phyloP scores from a whole-genome alignment of 2,113 vertebrate genomes.

The Petaurus breviceps region DNA sequence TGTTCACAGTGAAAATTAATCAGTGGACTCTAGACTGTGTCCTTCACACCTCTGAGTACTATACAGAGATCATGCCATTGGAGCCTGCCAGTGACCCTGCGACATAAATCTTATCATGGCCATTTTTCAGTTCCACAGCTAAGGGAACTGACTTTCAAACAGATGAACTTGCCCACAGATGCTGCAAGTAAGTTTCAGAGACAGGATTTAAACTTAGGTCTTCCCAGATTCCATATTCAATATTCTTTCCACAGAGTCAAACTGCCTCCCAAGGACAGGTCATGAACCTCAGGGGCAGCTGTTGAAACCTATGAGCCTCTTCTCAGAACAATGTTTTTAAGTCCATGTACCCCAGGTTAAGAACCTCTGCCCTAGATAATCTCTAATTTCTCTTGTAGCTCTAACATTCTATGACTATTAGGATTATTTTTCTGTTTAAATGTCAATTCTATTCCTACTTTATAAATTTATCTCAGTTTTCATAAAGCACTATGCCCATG shows the following conservation, averaged over 20 bases:
- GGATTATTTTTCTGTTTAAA: constrained; percentile 44
- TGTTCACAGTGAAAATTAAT: neutral
- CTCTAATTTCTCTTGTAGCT: neutral
- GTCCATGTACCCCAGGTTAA: neutral
- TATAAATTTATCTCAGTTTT: constrained; percentile 28
- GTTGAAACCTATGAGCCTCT: neutral
- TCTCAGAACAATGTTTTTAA: neutral
- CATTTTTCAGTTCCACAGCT: neutral
- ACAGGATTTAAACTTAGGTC: neutral
- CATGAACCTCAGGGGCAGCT: neutral
- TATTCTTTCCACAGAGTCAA: neutral
- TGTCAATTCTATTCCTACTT: constrained; percentile 10
- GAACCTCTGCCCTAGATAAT: neutral
- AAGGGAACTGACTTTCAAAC: neutral
- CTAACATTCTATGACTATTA: neutral
- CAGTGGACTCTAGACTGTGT: neutral
- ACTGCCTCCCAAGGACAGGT: neutral
- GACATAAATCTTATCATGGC: neutral
- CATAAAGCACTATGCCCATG: neutral
- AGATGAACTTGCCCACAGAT: neutral
- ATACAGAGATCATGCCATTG: neutral
- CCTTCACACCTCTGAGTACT: neutral
- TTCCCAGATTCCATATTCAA: neutral
- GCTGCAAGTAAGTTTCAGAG: neutral
- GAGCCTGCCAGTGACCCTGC: neutral